Percentiles rank a stretch among this genome's conserved stretches.
These are phyloP conservation scores for Coluber constrictor DNA, from an alignment of 2,797 vertebrate species.

Conservation along the genomic window DNA sequence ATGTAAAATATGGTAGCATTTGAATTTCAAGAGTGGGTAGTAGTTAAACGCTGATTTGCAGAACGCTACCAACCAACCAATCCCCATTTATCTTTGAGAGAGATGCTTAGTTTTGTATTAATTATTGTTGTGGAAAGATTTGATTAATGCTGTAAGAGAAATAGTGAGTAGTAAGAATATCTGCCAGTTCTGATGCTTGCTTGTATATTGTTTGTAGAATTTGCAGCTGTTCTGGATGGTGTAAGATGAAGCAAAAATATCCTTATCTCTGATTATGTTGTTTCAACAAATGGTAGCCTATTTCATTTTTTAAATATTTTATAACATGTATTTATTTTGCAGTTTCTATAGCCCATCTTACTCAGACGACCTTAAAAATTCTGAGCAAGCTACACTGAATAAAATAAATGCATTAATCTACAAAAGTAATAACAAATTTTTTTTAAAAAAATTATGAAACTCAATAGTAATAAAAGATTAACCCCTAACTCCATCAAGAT, in stretches of 20 bases:
- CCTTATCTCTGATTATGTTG: neutral
- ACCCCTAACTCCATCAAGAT: neutral
- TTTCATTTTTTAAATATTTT: neutral
- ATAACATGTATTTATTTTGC: neutral
- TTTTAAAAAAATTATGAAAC: neutral
- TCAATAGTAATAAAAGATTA: neutral
- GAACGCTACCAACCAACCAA: neutral
- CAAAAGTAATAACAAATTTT: neutral
- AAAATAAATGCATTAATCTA: neutral
- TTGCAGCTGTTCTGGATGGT: conserved; percentile 8
- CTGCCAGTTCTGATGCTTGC: conserved; percentile 8
- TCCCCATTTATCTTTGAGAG: neutral
- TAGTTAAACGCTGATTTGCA: neutral
- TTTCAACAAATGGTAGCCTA: neutral
- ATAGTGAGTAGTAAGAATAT: neutral
- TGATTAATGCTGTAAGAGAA: neutral
- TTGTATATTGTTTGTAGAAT: neutral
- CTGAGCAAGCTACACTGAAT: neutral
- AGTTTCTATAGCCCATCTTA: neutral
- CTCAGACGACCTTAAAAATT: neutral
- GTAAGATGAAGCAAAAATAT: neutral
- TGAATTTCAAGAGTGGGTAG: neutral
- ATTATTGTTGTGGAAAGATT: neutral
- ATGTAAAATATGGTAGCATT: neutral
- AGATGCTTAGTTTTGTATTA: neutral